Evolutionary conservation across 2,113 vertebrate species (phyloP).

Genomic region (Microcebus jonahi): DNA sequence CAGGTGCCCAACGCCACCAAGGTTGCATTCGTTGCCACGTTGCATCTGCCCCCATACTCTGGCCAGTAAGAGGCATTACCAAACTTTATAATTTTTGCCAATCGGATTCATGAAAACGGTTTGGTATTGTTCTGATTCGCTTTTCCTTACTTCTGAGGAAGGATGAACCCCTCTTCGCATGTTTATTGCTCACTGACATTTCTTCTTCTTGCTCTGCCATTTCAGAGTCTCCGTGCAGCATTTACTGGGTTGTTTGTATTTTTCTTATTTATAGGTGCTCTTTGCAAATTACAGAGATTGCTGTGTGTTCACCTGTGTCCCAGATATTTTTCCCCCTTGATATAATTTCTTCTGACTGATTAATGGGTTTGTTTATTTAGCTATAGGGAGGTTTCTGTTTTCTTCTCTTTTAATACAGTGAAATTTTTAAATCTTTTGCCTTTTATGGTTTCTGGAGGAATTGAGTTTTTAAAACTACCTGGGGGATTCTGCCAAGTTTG

Average conservation of each 20-base stretch:
- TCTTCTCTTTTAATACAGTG: background rate
- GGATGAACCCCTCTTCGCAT: fast-evolving
- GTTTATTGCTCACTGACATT: background rate
- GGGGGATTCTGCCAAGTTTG: background rate
- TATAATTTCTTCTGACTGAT: background rate
- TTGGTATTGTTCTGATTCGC: background rate
- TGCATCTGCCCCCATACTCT: background rate
- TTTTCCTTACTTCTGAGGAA: background rate
- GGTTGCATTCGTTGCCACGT: too few species aligned
- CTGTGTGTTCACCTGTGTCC: background rate
- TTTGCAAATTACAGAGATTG: background rate
- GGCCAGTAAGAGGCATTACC: background rate
- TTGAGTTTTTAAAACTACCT: background rate
- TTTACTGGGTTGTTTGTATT: background rate
- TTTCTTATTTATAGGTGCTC: background rate
- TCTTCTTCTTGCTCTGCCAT: background rate
- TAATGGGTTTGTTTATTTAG: background rate
- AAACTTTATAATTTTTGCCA: background rate
- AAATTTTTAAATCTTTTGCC: background rate
- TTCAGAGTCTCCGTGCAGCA: background rate
- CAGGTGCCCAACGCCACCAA: background rate
- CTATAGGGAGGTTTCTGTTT: background rate
- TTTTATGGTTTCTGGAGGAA: background rate
- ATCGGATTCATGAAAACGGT: background rate
- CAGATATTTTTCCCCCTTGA: background rate